Evolutionary conservation across 2,113 vertebrate species (phyloP), one percentile per base, ranked within the genome.

Genomic region (Pomatorhinus ruficollis): DNA sequence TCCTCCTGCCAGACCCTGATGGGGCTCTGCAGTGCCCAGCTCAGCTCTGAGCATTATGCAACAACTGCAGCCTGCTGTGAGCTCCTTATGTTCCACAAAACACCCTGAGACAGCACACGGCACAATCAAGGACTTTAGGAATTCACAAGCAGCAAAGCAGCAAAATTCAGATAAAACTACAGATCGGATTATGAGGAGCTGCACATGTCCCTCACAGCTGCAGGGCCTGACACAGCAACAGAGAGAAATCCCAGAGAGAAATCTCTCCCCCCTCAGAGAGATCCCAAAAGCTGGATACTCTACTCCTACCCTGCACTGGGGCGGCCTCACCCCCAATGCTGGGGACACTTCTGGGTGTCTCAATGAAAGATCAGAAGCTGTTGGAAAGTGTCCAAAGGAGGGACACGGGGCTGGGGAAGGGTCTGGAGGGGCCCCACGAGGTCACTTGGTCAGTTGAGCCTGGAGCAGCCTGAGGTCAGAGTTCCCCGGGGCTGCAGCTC

Each of bases 381-480:
- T 2, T 85, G 50, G 50, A 6, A 10, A 11, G 42, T 10, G 50
- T 4, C 30, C 50, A 49, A 4, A 65, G 42, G 4, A 35, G 50
- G 70, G 30, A 9, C 20, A 24, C 0, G 8, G 2, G 59, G 40
- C 7, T 49, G 69, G 70, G 33, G 69, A 15, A 56, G 82, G 59
- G 10, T 12, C 40, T 56, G 82, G 5, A 50, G 64, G 40, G 57
- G 16, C 33, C 49, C 5, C 65, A 33, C 22, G 22, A 22, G n/a
- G 69, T 15, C 15, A 2, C 23, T 12, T 1, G 68, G 33, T 0
- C 59, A 21, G 45, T 1, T 9, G 11, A 39, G 68, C 3, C 81
- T 27, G 59, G 28, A 84, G 69, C 5, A 54, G 68, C 21, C 78
- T 27, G 57, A 83, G 68, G 12, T 4, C 57, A 83, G 61, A 66